phyloP scores from a whole-genome alignment of 2,113 vertebrate species.

The Callipepla californica region DNA sequence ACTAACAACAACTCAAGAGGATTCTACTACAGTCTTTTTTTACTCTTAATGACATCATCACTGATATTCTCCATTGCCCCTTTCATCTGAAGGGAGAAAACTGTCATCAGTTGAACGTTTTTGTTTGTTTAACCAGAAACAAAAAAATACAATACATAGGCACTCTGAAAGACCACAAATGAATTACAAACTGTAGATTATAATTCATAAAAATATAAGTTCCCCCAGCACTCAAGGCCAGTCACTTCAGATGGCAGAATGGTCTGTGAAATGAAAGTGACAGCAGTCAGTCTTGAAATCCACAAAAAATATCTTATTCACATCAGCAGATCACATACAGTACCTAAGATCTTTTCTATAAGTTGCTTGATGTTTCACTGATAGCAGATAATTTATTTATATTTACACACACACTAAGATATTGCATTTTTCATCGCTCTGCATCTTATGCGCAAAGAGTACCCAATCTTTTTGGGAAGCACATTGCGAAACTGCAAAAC shows the following conservation, averaged over 20 bases:
- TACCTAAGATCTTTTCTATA: neutral
- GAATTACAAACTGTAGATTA: neutral
- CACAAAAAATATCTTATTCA: neutral
- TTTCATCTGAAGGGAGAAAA: neutral
- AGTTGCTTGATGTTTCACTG: neutral
- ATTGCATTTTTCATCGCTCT: neutral
- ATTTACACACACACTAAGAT: neutral
- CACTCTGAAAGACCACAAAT: neutral
- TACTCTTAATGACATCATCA: neutral
- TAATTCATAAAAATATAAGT: neutral
- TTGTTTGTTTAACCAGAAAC: neutral
- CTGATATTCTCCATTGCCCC: neutral
- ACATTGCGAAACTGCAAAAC: slow-evolving; percentile 3
- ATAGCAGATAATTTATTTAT: neutral
- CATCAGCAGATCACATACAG: fast-evolving
- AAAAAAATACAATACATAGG: neutral
- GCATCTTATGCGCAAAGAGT: neutral
- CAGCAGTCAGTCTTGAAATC: neutral
- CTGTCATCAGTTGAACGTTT: neutral
- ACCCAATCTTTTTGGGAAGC: neutral
- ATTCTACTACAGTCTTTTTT: neutral
- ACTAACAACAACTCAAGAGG: neutral
- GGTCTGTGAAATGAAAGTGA: neutral
- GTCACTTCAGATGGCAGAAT: neutral
- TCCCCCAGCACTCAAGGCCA: neutral